Conservation (phyloP, 2,888 invertebrate species). For the Caenorhabditis auriculariae region DNA sequence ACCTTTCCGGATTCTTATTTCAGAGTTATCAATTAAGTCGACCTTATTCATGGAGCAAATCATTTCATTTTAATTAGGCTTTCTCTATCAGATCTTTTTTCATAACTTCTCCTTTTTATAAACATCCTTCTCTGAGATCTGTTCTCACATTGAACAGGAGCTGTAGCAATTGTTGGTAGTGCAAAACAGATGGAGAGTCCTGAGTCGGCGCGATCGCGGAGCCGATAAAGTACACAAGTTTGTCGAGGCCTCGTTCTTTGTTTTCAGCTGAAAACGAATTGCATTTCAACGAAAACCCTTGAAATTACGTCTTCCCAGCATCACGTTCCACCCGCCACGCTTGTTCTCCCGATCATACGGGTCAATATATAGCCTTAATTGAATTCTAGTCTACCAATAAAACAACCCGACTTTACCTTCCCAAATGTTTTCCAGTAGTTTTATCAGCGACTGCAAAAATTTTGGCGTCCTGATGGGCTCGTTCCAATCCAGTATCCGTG, state of each 20-base stretch:
- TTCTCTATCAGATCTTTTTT: too few relatives aligned
- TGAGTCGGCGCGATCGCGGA: conserved; percentile 47
- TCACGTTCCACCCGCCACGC: conserved; percentile 51
- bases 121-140: too few relatives aligned
- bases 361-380: conserved; percentile 60
- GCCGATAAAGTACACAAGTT: conserved; percentile 59
- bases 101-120: too few relatives aligned
- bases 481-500: conserved; percentile 49
- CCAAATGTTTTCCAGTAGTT: conserved; percentile 40
- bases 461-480: conserved; percentile 50
- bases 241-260: conserved; percentile 51
- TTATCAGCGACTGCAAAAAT: conserved; percentile 56
- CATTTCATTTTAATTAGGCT: too few relatives aligned
- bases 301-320: conserved; percentile 54
- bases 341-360: conserved; percentile 58
- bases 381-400: too few relatives aligned
- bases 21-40: too few relatives aligned
- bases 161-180: conserved; percentile 53
- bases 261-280: conserved; percentile 42
- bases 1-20: too few relatives aligned
- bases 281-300: conserved; percentile 4
- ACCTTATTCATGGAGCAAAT: too few relatives aligned
- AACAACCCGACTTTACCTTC: conserved; percentile 26
- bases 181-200: conserved; percentile 45
- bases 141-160: conserved; percentile 50